phyloP scores from a whole-genome alignment of 2,888 invertebrate species.

The Biston betularia region DNA sequence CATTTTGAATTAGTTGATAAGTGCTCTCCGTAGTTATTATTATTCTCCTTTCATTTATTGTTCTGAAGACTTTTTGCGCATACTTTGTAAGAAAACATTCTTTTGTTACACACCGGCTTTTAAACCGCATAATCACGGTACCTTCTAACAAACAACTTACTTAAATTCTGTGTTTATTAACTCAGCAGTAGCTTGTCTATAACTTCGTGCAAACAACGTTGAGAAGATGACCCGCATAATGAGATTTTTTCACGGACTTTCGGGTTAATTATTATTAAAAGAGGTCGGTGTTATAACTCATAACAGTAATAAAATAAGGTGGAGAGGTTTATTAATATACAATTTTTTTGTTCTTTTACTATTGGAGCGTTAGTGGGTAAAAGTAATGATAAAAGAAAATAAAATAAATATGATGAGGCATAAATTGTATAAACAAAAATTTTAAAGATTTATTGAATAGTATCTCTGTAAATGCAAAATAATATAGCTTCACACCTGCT shows the following conservation, averaged over 20 bases:
- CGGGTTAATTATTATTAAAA: conserved; percentile 37
- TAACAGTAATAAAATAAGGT: conserved; percentile 29
- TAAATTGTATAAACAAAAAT: too few relatives aligned
- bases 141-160: conserved; percentile 25
- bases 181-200: conserved; percentile 18
- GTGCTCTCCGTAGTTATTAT: not conserved
- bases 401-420: too few relatives aligned
- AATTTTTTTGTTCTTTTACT: conserved; percentile 27
- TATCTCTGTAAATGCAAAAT: too few relatives aligned
- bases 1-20: not conserved
- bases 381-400: too few relatives aligned
- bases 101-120: conserved; percentile 14
- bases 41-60: conserved; percentile 6
- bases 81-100: conserved; percentile 14
- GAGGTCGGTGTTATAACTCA: conserved; percentile 26
- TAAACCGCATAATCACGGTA: conserved; percentile 24
- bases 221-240: conserved; percentile 30
- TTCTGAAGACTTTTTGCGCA: not conserved
- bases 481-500: too few relatives aligned
- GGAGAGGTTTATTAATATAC: conserved; percentile 36
- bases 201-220: conserved; percentile 25
- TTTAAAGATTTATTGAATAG: too few relatives aligned
- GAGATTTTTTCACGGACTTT: conserved; percentile 32
- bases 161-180: conserved; percentile 32
- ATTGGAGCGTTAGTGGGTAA: conserved; percentile 26